These are phyloP conservation scores for Nycticryphes semicollaris DNA, from an alignment of 2,113 vertebrate species.

Conservation along the genomic window DNA sequence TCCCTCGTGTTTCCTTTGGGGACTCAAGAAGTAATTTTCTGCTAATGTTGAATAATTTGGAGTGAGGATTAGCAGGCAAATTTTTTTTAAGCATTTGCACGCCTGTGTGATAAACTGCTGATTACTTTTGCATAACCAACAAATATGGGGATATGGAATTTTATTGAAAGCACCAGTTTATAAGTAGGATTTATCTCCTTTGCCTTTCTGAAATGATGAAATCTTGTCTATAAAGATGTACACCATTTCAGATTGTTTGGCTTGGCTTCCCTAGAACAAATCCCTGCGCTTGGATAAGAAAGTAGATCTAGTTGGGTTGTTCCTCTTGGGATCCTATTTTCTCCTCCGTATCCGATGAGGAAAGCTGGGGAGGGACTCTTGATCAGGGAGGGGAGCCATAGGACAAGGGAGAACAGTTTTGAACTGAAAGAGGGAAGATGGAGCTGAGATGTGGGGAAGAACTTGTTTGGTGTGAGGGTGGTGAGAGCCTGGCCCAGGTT, in stretches of 20 bases:
- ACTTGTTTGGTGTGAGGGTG: not conserved
- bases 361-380: not conserved
- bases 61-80: not conserved
- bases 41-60: not conserved
- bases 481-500: not conserved
- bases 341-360: accelerated
- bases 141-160: not conserved
- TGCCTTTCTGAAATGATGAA: not conserved
- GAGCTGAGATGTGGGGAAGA: not conserved
- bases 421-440: not conserved
- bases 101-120: not conserved
- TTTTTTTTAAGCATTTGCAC: not conserved
- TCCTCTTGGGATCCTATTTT: not conserved
- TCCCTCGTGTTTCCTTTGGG: not conserved
- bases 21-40: not conserved
- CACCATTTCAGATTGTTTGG: not conserved
- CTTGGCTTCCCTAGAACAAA: not conserved
- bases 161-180: not conserved
- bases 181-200: not conserved
- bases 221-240: not conserved
- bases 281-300: not conserved
- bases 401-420: not conserved
- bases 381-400: not conserved
- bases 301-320: not conserved
- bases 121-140: not conserved